These are phyloP conservation scores for Crypturellus undulatus DNA, from an alignment of 2,113 vertebrate species.

Conservation along the genomic window DNA sequence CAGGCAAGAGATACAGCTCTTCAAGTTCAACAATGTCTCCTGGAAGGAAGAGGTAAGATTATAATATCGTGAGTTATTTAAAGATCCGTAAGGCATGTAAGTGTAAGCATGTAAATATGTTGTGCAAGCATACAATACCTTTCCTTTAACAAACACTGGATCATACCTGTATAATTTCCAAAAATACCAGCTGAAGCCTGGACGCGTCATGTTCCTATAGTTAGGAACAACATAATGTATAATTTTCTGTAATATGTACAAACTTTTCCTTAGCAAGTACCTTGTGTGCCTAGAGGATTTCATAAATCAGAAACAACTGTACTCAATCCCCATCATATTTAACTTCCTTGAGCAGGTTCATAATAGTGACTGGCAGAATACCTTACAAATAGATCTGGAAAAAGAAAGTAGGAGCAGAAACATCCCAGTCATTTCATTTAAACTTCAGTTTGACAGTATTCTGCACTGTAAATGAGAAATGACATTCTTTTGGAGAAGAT, in stretches of 20 bases:
- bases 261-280: not conserved
- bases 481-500: not conserved
- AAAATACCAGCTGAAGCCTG: not conserved
- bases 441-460: not conserved
- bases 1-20: not conserved
- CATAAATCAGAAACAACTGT: not conserved
- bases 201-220: rapidly evolving
- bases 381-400: not conserved
- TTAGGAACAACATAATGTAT: not conserved
- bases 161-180: not conserved
- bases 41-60: not conserved
- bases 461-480: not conserved
- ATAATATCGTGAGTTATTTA: not conserved
- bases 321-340: not conserved
- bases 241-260: not conserved
- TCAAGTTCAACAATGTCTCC: not conserved
- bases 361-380: not conserved
- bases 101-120: not conserved
- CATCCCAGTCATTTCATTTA: not conserved
- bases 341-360: not conserved
- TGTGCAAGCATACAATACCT: not conserved
- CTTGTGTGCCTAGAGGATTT: not conserved
- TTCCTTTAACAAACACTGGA: not conserved
- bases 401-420: not conserved
- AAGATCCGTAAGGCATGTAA: not conserved